These are phyloP conservation scores for Erebia epiphron DNA, from an alignment of 2,888 invertebrate species.

Conservation along the genomic window DNA sequence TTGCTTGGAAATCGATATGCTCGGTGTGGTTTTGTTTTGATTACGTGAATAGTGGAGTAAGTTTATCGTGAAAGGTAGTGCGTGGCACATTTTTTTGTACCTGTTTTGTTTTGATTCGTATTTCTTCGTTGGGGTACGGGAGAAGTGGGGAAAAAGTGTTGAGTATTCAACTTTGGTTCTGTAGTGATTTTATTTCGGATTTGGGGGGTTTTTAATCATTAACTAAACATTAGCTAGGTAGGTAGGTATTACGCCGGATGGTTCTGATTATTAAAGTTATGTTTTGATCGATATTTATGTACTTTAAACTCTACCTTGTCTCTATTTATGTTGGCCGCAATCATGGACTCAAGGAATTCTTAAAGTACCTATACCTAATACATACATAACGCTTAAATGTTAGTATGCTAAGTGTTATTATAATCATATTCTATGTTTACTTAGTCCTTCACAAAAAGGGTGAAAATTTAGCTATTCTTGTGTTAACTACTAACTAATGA, in stretches of 20 bases:
- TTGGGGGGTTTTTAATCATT: not conserved
- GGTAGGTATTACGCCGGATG: too few relatives aligned
- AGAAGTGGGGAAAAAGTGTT: not conserved
- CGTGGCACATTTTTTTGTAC: slow-evolving; percentile 38
- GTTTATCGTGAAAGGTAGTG: slow-evolving; percentile 6
- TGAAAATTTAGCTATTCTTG: too few relatives aligned
- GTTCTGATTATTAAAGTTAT: too few relatives aligned
- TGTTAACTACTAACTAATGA: not conserved
- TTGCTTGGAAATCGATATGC: slow-evolving; percentile 62
- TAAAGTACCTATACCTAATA: too few relatives aligned
- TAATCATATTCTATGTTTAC: too few relatives aligned
- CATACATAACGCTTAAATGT: too few relatives aligned
- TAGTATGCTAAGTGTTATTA: too few relatives aligned
- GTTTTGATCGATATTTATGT: too few relatives aligned
- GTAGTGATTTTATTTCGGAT: not conserved
- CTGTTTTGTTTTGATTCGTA: not conserved
- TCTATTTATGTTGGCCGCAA: too few relatives aligned
- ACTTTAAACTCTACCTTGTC: too few relatives aligned
- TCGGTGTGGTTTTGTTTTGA: slow-evolving; percentile 65
- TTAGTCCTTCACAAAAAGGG: too few relatives aligned
- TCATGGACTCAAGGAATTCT: too few relatives aligned
- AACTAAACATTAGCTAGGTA: not conserved
- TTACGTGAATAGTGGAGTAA: slow-evolving; percentile 42
- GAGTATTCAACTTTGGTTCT: not conserved
- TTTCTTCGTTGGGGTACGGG: not conserved